phyloP scores from a whole-genome alignment of 30 jellyfish, hydroid and myxozoan species.

The Turritopsis rubra region DNA sequence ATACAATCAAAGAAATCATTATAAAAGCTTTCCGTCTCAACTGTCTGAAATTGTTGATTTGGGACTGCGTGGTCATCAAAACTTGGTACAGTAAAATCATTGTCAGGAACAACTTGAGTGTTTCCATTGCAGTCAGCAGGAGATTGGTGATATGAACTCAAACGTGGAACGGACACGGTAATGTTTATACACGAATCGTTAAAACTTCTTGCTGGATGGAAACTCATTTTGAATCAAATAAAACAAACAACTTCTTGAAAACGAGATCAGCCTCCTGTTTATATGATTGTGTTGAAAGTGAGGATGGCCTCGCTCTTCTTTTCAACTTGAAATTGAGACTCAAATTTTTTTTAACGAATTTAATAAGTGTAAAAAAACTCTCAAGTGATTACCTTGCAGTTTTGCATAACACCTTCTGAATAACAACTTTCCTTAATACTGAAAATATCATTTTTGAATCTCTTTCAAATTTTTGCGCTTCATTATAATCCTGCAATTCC shows the following conservation, averaged over 20 bases:
- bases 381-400: neutral
- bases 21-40: constrained; percentile 31
- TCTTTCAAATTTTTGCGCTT: constrained; percentile 10
- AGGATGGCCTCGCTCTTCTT: constrained; percentile 13
- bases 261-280: constrained; percentile 7
- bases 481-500: neutral
- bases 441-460: neutral
- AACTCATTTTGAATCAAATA: neutral
- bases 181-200: constrained; percentile 2
- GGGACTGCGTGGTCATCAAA: constrained; percentile 1
- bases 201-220: neutral
- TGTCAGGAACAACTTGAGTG: constrained; percentile 36
- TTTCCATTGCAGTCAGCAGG: constrained; percentile 25
- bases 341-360: neutral
- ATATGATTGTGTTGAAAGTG: neutral
- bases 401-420: neutral
- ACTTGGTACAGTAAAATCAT: neutral
- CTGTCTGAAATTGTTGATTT: neutral
- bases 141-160: constrained; percentile 5
- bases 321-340: neutral
- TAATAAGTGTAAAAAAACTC: neutral
- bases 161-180: constrained; percentile 33
- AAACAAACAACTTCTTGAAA: neutral
- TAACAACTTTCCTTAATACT: neutral
- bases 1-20: constrained; percentile 26